These are phyloP conservation scores for Apocheima hispidaria DNA, from an alignment of 2,888 invertebrate genomes.

Conservation along the genomic window DNA sequence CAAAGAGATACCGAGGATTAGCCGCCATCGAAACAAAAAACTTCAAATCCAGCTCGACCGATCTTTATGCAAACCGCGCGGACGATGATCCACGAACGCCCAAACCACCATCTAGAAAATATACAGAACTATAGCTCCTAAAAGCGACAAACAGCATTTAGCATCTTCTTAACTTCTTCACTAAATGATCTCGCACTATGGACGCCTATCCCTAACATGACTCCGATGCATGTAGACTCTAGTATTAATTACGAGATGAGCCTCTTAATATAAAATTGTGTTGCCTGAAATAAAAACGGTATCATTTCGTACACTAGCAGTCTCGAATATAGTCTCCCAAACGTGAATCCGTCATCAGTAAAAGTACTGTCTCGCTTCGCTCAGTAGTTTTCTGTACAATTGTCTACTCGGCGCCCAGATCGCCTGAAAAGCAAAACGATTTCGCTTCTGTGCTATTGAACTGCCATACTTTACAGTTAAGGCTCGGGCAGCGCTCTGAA, in stretches of 20 bases:
- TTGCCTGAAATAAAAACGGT: too few relatives aligned
- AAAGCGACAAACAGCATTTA: too few relatives aligned
- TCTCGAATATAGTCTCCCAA: too few relatives aligned
- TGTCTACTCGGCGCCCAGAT: not conserved
- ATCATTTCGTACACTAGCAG: too few relatives aligned
- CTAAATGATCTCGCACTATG: too few relatives aligned
- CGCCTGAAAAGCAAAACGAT: constrained; percentile 14
- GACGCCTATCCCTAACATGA: too few relatives aligned
- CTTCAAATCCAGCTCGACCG: constrained; percentile 7
- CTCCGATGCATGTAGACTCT: too few relatives aligned
- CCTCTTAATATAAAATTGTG: too few relatives aligned
- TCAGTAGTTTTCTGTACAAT: not conserved
- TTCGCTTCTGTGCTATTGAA: constrained; percentile 12
- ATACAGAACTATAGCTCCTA: not conserved
- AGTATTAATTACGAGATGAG: too few relatives aligned
- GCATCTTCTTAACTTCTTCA: too few relatives aligned
- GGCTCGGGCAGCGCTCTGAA: not conserved
- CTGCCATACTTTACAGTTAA: constrained; percentile 8
- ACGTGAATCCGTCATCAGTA: too few relatives aligned
- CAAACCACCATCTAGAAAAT: not conserved
- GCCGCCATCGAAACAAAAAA: constrained; percentile 13
- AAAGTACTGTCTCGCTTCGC: too few relatives aligned
- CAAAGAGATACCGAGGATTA: constrained; percentile 10
- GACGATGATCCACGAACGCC: constrained; percentile 11
- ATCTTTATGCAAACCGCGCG: constrained; percentile 28